These are phyloP conservation scores for Oppia nitens DNA, from an alignment of 1,140 invertebrate genomes.

Conservation along the genomic window DNA sequence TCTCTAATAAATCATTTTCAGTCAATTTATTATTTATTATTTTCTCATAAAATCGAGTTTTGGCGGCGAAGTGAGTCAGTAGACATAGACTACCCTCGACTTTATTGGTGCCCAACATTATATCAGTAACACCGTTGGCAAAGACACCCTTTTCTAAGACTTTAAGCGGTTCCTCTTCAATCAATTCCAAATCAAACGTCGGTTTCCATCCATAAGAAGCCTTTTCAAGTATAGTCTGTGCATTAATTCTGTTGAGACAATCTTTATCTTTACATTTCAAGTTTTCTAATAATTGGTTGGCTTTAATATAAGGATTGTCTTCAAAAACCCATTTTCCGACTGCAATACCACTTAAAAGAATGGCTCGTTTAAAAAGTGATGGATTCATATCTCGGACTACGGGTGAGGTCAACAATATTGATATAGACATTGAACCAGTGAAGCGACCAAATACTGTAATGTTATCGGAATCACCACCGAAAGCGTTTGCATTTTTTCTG, in stretches of 20 bases:
- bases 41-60: slow-evolving; percentile 13
- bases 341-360: slow-evolving; percentile 23
- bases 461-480: slow-evolving; percentile 64
- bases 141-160: slow-evolving; percentile 4
- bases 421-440: slow-evolving; percentile 23
- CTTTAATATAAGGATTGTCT: slow-evolving; percentile 11
- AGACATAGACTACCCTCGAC: slow-evolving; percentile 22
- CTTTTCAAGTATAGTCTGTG: slow-evolving; percentile 12
- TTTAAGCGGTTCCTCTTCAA: slow-evolving; percentile 16
- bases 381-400: not conserved
- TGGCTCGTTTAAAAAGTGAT: slow-evolving; percentile 20
- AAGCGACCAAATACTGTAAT: slow-evolving; percentile 61
- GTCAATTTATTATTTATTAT: slow-evolving; percentile 13
- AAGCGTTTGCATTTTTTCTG: slow-evolving; percentile 60
- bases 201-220: slow-evolving; percentile 16
- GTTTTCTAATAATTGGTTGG: not conserved
- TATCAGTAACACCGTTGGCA: slow-evolving; percentile 6
- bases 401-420: slow-evolving; percentile 21
- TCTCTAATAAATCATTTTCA: slow-evolving; percentile 10
- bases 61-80: slow-evolving; percentile 13
- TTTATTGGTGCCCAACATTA: slow-evolving; percentile 20
- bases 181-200: slow-evolving; percentile 15
- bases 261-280: not conserved
- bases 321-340: slow-evolving; percentile 21
- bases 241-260: slow-evolving; percentile 16